These are phyloP conservation scores for Lepeophtheirus salmonis DNA, from an alignment of 1,140 invertebrate species.

Conservation along the genomic window DNA sequence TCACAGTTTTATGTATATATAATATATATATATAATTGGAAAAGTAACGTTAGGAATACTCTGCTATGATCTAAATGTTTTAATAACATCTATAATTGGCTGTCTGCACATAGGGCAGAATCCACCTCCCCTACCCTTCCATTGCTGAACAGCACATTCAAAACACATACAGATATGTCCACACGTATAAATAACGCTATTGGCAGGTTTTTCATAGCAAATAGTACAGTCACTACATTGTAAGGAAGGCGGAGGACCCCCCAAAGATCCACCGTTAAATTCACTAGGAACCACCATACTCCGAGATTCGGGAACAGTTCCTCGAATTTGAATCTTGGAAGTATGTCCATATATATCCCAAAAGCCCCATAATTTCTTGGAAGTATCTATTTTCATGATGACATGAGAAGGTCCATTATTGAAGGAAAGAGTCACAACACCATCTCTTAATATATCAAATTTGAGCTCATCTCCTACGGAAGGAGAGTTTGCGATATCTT, in stretches of 20 bases:
- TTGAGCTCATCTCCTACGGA: constrained; percentile 63
- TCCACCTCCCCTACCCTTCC: constrained; percentile 50
- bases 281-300: not conserved
- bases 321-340: constrained; percentile 54
- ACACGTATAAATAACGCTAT: constrained; percentile 85
- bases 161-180: constrained; percentile 99
- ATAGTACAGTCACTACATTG: constrained; percentile 56
- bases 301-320: constrained; percentile 25
- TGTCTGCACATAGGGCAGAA: constrained; percentile 86
- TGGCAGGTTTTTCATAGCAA: constrained; percentile 77
- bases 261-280: not conserved
- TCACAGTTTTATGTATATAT: too few species aligned
- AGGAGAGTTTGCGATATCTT: constrained; percentile 66
- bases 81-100: constrained; percentile 78
- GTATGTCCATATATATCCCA: constrained; percentile 90
- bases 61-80: constrained; percentile 44
- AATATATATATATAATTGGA: too few species aligned
- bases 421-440: constrained; percentile 70
- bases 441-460: constrained; percentile 24
- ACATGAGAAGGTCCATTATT: constrained; percentile 59
- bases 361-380: constrained; percentile 72
- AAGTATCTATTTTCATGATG: constrained; percentile 86
- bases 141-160: constrained; percentile 60
- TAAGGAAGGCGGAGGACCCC: not conserved
- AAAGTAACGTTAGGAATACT: too few species aligned